Conservation (phyloP, 2,888 invertebrate species). For the Euzophera pinguis region DNA sequence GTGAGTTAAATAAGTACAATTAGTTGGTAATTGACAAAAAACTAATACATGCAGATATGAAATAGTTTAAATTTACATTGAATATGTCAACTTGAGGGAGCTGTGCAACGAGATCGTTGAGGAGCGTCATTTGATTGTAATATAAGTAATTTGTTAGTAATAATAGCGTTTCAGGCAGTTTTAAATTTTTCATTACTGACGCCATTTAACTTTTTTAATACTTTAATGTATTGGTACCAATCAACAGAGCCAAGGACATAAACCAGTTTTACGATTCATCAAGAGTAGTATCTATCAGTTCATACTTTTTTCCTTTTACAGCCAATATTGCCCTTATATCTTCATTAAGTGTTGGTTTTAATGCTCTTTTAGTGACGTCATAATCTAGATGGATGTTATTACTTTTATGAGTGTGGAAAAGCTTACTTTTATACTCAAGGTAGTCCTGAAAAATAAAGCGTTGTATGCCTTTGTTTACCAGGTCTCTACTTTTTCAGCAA, state of each 20-base stretch:
- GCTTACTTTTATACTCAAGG: not conserved
- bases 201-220: not conserved
- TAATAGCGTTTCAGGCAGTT: too few relatives aligned
- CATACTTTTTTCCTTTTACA: not conserved
- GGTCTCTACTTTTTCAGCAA: too few relatives aligned
- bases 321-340: not conserved
- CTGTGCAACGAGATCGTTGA: too few relatives aligned
- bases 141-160: too few relatives aligned
- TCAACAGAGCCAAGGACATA: not conserved
- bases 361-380: not conserved
- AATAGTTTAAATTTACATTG: too few relatives aligned
- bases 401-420: not conserved
- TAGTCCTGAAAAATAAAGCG: not conserved
- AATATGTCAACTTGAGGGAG: too few relatives aligned
- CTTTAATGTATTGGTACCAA: not conserved
- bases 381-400: not conserved
- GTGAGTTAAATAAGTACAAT: too few relatives aligned
- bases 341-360: not conserved
- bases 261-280: not conserved
- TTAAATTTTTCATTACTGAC: not conserved
- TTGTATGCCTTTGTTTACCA: too few relatives aligned
- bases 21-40: too few relatives aligned
- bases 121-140: too few relatives aligned
- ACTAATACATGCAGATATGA: too few relatives aligned
- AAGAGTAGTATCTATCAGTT: not conserved